Conservation (phyloP, 1,140 invertebrate species). For the Penaeus japonicus region DNA sequence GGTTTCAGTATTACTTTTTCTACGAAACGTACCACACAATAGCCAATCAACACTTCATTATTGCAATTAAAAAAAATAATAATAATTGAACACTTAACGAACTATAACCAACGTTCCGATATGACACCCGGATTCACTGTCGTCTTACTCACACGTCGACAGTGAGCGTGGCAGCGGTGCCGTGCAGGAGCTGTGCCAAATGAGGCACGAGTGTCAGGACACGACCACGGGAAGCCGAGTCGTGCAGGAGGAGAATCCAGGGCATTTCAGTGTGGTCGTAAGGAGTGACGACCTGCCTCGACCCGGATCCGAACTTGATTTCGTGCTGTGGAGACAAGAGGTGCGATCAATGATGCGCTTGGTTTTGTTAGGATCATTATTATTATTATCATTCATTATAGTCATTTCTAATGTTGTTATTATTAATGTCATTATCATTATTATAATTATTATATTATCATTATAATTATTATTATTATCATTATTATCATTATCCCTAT, state of each 20-base stretch:
- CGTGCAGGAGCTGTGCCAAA: constrained; percentile 39
- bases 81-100: too few relatives aligned
- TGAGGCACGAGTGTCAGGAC: constrained; percentile 16
- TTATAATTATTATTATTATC: too few relatives aligned
- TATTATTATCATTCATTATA: too few relatives aligned
- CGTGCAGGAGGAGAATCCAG: constrained; percentile 34
- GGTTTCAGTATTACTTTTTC: too few relatives aligned
- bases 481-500: too few relatives aligned
- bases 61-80: too few relatives aligned
- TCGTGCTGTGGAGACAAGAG: constrained; percentile 4
- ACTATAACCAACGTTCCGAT: not conserved
- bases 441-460: too few relatives aligned
- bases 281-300: constrained; percentile 17
- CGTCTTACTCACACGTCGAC: constrained; percentile 36
- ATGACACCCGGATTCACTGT: not conserved
- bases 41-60: too few relatives aligned
- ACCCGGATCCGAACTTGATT: not conserved
- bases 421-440: too few relatives aligned
- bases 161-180: constrained; percentile 31
- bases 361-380: too few relatives aligned
- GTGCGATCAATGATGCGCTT: not conserved
- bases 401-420: too few relatives aligned
- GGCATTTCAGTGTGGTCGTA: constrained; percentile 25
- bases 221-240: constrained; percentile 1
- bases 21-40: too few relatives aligned